phyloP scores from a whole-genome alignment of 2,797 vertebrate species.

The Phataginus tetradactyla region DNA sequence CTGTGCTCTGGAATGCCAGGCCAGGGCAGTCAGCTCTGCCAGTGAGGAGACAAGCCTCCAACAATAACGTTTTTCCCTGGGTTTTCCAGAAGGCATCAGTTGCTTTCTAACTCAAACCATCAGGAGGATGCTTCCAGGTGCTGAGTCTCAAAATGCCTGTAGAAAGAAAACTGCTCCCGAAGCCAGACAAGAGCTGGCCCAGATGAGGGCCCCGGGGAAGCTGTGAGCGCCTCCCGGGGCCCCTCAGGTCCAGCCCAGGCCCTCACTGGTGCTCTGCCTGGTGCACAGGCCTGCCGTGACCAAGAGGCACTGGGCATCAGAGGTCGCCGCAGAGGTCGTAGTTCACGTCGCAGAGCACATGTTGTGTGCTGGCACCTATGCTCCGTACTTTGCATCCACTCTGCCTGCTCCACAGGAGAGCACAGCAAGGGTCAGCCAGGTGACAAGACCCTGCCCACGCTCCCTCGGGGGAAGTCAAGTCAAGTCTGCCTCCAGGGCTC shows the following conservation, averaged over 20 bases:
- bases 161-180: background rate
- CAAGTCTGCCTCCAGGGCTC: background rate
- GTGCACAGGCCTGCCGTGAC: background rate
- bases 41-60: slow-evolving; percentile 51
- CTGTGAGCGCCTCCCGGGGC: background rate
- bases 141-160: slow-evolving; percentile 36
- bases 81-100: slow-evolving; percentile 72
- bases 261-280: background rate
- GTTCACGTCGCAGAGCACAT: rapidly evolving
- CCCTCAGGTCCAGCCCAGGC: background rate
- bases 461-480: background rate
- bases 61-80: slow-evolving; percentile 76
- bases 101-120: slow-evolving; percentile 77
- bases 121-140: background rate
- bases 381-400: background rate
- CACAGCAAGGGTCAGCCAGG: background rate
- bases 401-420: background rate
- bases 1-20: slow-evolving; percentile 64
- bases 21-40: slow-evolving; percentile 55
- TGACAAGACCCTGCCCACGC: no score
- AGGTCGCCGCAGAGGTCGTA: rapidly evolving
- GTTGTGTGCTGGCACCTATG: background rate
- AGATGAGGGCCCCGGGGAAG: background rate
- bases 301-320: no score
- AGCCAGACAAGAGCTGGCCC: background rate